phyloP scores from a whole-genome alignment of 2,113 vertebrate species.

The Zosterops pallidus region DNA sequence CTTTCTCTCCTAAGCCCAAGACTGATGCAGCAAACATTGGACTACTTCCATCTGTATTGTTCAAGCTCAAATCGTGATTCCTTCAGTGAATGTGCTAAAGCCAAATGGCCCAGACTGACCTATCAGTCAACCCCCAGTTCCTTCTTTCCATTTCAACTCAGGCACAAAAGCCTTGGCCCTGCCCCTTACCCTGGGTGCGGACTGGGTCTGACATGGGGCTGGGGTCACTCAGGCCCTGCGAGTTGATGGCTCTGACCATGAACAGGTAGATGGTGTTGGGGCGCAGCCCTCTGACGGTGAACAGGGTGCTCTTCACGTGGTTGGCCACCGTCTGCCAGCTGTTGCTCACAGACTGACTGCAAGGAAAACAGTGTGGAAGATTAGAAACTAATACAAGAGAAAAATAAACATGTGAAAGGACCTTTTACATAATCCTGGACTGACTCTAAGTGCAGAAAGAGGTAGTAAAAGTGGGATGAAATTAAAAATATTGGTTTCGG shows the following conservation, averaged over 20 bases:
- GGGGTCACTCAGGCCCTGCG: slow-evolving; percentile 95
- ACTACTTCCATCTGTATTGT: neutral
- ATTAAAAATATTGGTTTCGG: slow-evolving; percentile 24
- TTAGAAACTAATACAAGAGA: neutral
- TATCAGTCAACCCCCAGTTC: neutral
- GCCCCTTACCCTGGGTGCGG: slow-evolving; percentile 90
- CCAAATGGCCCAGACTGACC: neutral
- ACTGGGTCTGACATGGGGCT: slow-evolving; percentile 97
- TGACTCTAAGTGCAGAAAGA: slow-evolving; percentile 16
- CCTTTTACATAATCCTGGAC: neutral
- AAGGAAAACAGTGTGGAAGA: slow-evolving; percentile 36
- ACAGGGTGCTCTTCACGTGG: slow-evolving; percentile 90
- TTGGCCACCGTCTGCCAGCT: slow-evolving; percentile 98
- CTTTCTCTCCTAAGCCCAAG: neutral
- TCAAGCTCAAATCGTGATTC: neutral
- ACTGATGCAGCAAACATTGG: neutral
- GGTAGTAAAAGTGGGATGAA: neutral
- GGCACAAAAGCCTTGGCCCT: fast-evolving
- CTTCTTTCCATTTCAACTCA: neutral
- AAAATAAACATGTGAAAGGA: neutral
- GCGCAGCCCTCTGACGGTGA: slow-evolving; percentile 87
- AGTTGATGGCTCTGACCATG: slow-evolving; percentile 95
- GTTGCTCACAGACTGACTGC: slow-evolving; percentile 97
- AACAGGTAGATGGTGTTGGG: slow-evolving; percentile 99
- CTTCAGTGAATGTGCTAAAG: neutral